Evolutionary conservation across 2,113 vertebrate genomes (phyloP).

Genomic region (Burhinus bistriatus): DNA sequence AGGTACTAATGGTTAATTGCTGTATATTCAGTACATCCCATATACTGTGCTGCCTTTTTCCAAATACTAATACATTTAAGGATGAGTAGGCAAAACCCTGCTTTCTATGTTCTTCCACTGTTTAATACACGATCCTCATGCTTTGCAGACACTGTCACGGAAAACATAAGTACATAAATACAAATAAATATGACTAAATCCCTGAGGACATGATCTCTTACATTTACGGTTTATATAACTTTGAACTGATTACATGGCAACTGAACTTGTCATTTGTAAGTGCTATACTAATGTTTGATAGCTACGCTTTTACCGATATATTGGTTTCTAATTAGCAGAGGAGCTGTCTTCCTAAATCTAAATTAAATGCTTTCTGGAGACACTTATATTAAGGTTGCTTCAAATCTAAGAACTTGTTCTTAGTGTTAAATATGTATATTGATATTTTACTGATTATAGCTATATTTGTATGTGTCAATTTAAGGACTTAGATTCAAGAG

Average conservation of each 20-base stretch:
- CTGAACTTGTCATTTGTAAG: background rate
- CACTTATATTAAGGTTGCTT: background rate
- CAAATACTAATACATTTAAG: background rate
- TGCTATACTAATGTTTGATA: background rate
- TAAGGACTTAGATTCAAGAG: background rate
- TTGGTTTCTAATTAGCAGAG: conserved; percentile 26
- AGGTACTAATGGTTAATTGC: background rate
- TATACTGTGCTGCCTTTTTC: background rate
- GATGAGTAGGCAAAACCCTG: background rate
- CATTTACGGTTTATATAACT: background rate
- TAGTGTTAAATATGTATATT: background rate
- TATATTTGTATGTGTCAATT: background rate
- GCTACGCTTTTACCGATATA: background rate
- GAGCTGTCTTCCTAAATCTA: background rate
- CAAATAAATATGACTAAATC: background rate
- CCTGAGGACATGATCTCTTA: background rate
- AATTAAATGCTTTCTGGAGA: background rate
- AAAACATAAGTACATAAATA: background rate
- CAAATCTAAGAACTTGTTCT: background rate
- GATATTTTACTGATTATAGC: background rate
- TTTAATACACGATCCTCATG: background rate
- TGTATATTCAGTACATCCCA: background rate
- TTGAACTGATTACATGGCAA: background rate
- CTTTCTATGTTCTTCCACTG: background rate
- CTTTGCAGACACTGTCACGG: background rate